Percentiles rank a stretch among this genome's conserved stretches.
Evolutionary conservation across 2,797 vertebrate species (phyloP).

Genomic region (Poecilia picta): DNA sequence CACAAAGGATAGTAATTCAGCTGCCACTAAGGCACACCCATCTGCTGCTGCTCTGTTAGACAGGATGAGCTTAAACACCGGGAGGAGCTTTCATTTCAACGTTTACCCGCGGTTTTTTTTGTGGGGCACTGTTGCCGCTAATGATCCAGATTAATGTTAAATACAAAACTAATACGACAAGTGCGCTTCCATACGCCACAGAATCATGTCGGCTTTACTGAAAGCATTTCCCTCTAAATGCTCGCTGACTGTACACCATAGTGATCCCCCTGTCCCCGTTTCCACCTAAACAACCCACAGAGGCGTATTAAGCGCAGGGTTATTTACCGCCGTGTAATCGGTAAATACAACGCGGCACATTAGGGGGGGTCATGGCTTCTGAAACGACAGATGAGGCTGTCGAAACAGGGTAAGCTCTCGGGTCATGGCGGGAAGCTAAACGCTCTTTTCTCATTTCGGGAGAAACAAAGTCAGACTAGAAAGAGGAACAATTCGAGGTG

Average conservation of each 20-base stretch:
- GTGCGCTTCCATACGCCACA: conserved; percentile 46
- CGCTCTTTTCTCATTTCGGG: conserved; percentile 49
- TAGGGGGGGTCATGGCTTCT: conserved; percentile 58
- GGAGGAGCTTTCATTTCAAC: conserved; percentile 58
- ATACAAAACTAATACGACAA: conserved; percentile 68
- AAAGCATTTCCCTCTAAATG: conserved; percentile 59
- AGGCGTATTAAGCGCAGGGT: conserved; percentile 63
- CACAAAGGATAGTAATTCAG: conserved; percentile 26
- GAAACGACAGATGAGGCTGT: conserved; percentile 72
- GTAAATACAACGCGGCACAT: conserved; percentile 72
- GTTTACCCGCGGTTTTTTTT: conserved; percentile 36
- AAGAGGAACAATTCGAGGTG: conserved; percentile 44
- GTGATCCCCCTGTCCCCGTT: conserved; percentile 47
- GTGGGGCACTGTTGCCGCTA: conserved; percentile 29
- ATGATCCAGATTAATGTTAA: conserved; percentile 66
- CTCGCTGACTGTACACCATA: conserved; percentile 36
- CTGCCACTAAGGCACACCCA: conserved; percentile 49
- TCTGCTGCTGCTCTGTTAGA: conserved; percentile 51
- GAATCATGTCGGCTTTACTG: conserved; percentile 68
- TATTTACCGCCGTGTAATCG: conserved; percentile 70
- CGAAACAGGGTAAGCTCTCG: conserved; percentile 49
- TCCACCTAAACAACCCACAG: conserved; percentile 57
- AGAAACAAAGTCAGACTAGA: conserved; percentile 28
- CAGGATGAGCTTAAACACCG: conserved; percentile 48
- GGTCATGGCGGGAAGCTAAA: conserved; percentile 46